These are phyloP conservation scores for Tenthredo amoena DNA, from an alignment of 2,888 invertebrate species.

Conservation along the genomic window DNA sequence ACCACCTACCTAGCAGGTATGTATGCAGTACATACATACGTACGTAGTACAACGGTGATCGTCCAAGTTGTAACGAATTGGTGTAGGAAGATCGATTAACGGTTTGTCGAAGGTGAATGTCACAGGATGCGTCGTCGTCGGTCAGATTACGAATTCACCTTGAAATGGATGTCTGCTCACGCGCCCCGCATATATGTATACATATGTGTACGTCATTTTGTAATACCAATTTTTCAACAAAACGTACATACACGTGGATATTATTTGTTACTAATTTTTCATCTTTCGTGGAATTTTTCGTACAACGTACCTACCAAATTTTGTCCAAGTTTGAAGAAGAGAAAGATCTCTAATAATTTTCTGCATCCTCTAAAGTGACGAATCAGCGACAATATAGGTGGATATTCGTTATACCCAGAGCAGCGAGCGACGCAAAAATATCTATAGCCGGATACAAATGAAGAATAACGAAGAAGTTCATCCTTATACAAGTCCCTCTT, in stretches of 20 bases:
- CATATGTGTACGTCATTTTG: not conserved
- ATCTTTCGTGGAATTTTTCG: not conserved
- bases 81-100: constrained; percentile 47
- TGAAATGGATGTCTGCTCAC: not conserved
- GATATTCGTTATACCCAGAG: not conserved
- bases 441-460: not conserved
- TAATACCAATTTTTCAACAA: not conserved
- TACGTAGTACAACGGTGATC: constrained; percentile 6
- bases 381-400: not conserved
- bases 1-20: not conserved
- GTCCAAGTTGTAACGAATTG: constrained; percentile 34
- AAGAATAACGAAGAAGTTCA: not conserved
- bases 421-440: not conserved
- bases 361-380: not conserved
- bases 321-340: not conserved
- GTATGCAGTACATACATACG: not conserved
- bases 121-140: constrained; percentile 14
- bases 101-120: constrained; percentile 48
- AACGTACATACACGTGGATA: not conserved
- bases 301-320: no score
- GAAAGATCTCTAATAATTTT: not conserved
- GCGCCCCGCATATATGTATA: not conserved
- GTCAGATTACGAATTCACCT: constrained; percentile 15
- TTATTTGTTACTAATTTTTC: not conserved
- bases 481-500: not conserved